Percentiles rank a stretch among this genome's conserved stretches.
Evolutionary conservation across 2,113 vertebrate species (phyloP).

Genomic region (Neodontobutis hainanensis): DNA sequence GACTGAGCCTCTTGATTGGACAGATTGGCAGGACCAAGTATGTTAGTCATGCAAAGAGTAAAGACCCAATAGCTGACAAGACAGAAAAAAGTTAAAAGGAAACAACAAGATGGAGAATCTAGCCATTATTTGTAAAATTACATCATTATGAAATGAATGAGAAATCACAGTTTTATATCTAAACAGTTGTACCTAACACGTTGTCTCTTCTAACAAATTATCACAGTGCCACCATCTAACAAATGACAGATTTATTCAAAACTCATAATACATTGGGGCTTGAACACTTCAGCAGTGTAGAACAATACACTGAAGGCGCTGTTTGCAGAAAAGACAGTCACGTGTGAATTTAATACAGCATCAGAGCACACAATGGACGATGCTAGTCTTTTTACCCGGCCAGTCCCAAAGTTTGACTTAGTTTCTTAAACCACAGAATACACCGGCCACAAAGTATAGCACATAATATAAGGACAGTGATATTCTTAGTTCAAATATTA

Average conservation of each 20-base stretch:
- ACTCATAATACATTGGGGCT: conserved; percentile 90
- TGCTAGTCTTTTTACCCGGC: conserved; percentile 62
- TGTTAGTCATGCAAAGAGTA: conserved; percentile 65
- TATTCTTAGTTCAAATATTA: conserved; percentile 72
- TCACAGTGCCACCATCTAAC: conserved; percentile 78
- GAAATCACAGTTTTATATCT: conserved; percentile 6
- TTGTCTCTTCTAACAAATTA: conserved; percentile 42
- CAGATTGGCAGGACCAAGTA: conserved; percentile 15
- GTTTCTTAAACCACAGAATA: conserved; percentile 79
- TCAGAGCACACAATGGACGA: conserved; percentile 84
- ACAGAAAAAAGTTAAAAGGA: conserved; percentile 25
- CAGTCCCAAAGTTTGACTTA: conserved; percentile 68
- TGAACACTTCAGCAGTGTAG: conserved; percentile 78
- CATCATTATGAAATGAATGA: conserved; percentile 12
- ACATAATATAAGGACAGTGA: conserved; percentile 84
- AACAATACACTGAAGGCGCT: conserved; percentile 84
- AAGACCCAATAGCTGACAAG: conserved; percentile 20
- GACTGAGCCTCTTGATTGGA: conserved; percentile 16
- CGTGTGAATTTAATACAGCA: conserved; percentile 84
- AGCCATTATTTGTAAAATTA: conserved; percentile 13
- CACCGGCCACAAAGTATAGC: conserved; percentile 88
- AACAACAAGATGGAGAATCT: conserved; percentile 9
- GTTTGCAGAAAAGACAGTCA: conserved; percentile 85
- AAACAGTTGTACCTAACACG: conserved; percentile 6
- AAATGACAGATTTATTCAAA: conserved; percentile 99